These are phyloP conservation scores for Centrocercus urophasianus DNA, from an alignment of 2,113 vertebrate genomes.

Conservation along the genomic window DNA sequence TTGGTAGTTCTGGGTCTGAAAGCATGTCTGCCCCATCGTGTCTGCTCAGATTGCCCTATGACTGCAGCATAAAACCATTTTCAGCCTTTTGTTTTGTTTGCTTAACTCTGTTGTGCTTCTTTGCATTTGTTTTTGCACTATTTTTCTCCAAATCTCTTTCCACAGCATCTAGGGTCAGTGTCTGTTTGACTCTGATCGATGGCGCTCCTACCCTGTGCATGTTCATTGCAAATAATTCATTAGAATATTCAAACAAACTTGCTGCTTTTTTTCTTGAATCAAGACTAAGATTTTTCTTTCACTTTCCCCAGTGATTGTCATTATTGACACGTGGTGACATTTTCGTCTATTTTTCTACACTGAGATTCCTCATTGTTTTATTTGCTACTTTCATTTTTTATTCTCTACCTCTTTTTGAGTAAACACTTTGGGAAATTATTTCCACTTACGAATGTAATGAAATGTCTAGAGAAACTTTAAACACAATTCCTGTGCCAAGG, in stretches of 20 bases:
- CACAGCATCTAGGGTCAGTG: neutral
- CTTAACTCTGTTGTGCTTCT: neutral
- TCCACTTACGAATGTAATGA: conserved; percentile 26
- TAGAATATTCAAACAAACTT: neutral
- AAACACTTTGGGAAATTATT: conserved; percentile 54
- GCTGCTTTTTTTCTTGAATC: neutral
- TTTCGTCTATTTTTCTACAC: neutral
- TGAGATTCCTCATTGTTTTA: neutral
- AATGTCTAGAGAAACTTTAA: conserved; percentile 38
- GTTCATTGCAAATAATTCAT: neutral
- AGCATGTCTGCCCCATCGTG: neutral
- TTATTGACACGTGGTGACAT: neutral
- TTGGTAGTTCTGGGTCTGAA: neutral
- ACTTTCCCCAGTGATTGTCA: neutral
- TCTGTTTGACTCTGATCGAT: neutral
- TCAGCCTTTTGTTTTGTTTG: neutral
- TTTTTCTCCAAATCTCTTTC: neutral
- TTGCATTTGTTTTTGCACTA: neutral
- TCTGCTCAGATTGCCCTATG: neutral
- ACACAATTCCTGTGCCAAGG: conserved; percentile 36
- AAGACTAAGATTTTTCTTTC: neutral
- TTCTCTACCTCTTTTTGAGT: neutral
- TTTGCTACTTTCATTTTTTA: neutral
- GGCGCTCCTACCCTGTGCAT: neutral
- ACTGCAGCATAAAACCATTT: neutral